Percentiles rank a stretch among this genome's conserved stretches.
These are phyloP conservation scores for Meloe dianella DNA, from an alignment of 2,888 invertebrate species.

Conservation along the genomic window DNA sequence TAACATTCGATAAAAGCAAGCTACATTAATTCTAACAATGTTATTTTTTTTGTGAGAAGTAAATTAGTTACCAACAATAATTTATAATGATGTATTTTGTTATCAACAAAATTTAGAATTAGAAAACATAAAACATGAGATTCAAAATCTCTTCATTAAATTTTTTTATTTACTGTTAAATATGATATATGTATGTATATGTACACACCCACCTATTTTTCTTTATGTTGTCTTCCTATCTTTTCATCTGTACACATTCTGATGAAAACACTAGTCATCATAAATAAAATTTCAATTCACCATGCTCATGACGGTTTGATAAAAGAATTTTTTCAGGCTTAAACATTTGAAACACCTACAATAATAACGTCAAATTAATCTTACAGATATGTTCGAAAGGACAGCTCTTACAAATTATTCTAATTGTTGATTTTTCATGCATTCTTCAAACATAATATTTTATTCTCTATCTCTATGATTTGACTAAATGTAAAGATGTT, in stretches of 20 bases:
- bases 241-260: neutral
- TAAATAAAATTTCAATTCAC: constrained; percentile 5
- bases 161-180: neutral
- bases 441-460: neutral
- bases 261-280: neutral
- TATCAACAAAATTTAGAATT: neutral
- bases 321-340: neutral
- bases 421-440: neutral
- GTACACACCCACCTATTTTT: neutral
- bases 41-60: no score
- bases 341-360: constrained; percentile 4
- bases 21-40: no score
- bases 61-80: no score
- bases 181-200: no score
- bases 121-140: neutral
- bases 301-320: neutral
- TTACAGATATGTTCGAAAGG: neutral
- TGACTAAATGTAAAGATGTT: no score
- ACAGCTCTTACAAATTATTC: neutral
- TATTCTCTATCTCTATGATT: no score
- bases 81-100: neutral
- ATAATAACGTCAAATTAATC: neutral
- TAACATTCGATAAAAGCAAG: no score
- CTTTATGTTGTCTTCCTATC: neutral
- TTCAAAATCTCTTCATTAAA: neutral